Evolutionary conservation across 2,888 invertebrate species (phyloP), one percentile per base, ranked within the genome.

Genomic region (Synanthedon tipuliformis): DNA sequence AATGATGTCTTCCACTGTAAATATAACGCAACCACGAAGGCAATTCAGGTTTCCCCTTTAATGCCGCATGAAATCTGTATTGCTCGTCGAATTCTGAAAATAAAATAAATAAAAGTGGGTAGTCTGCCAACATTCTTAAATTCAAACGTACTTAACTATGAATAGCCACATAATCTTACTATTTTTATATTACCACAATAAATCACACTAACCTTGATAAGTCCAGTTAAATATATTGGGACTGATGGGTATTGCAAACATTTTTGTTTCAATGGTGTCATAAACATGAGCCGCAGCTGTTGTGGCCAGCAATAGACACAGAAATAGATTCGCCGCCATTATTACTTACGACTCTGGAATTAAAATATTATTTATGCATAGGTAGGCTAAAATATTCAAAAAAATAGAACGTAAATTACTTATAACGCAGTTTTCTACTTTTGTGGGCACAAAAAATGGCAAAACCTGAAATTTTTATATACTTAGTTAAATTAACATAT

Each of bases 11-110:
- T n/a, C 91, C 89, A 63, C 95, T 95, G 73, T 94, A 95, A 56
- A 93, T 91, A 70, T 95, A 96, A 53, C 93, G 90, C 59, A 96
- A 91, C 96, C 96, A 96, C 3, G 91, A 86, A 0, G 96, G 96
- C 48, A 96, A 82, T 76, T 96, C 96, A 0, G 96, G 96, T 59
- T 93, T 92, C 59, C 92, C 91, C 52, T 90, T 74, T 54, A 96
- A 72, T 0, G 95, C 92, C 0, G 94, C 91, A 59, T 93, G 92
- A 75, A 94, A 95, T 1, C 90, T 89, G 67, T 90, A 92, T 59
- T 91, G 91, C 64, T 90, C 88, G 57, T 86, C 85, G 55, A 86
- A 88, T 61, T 88, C 90, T 90, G 70, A 45, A 52, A 11, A 15
- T 18, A 16, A 15, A 45, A 34, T 34, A 34, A 23, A 23, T 23